Evolutionary conservation across 2,113 vertebrate species (phyloP).

Genomic region (Datnioides undecimradiatus): DNA sequence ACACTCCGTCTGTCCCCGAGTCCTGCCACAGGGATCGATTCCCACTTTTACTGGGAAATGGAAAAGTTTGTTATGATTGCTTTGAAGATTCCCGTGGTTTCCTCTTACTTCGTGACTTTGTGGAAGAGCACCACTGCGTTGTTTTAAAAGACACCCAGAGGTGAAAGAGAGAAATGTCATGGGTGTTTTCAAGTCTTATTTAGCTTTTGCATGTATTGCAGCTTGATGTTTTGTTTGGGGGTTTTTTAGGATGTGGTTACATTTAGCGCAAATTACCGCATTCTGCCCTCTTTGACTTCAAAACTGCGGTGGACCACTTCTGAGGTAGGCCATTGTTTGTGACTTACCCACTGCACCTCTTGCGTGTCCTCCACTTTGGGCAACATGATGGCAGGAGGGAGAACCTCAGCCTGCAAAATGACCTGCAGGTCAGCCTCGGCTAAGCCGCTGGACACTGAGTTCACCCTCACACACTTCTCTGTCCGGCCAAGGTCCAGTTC

Average conservation of each 20-base stretch:
- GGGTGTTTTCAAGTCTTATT: constrained; percentile 59
- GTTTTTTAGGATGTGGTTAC: not conserved
- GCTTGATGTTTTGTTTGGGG: not conserved
- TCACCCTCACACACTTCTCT: constrained; percentile 95
- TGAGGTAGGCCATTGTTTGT: not conserved
- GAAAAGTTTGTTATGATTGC: constrained; percentile 82
- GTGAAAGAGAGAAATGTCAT: constrained; percentile 56
- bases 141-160: constrained; percentile 57
- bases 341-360: constrained; percentile 93
- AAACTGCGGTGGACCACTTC: not conserved
- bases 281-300: not conserved
- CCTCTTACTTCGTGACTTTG: constrained; percentile 74
- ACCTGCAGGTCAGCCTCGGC: constrained; percentile 90
- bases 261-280: not conserved
- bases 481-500: constrained; percentile 89
- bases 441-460: constrained; percentile 94
- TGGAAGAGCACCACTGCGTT: constrained; percentile 56
- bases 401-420: constrained; percentile 86
- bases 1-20: constrained; percentile 68
- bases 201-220: constrained; percentile 43
- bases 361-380: constrained; percentile 92
- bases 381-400: constrained; percentile 95
- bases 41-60: constrained; percentile 75
- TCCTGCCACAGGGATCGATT: constrained; percentile 77
- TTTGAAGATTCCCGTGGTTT: constrained; percentile 81